Percentiles rank a stretch among this genome's conserved stretches.
phyloP scores from a whole-genome alignment of 2,888 invertebrate species.

The Melipona bicolor region DNA sequence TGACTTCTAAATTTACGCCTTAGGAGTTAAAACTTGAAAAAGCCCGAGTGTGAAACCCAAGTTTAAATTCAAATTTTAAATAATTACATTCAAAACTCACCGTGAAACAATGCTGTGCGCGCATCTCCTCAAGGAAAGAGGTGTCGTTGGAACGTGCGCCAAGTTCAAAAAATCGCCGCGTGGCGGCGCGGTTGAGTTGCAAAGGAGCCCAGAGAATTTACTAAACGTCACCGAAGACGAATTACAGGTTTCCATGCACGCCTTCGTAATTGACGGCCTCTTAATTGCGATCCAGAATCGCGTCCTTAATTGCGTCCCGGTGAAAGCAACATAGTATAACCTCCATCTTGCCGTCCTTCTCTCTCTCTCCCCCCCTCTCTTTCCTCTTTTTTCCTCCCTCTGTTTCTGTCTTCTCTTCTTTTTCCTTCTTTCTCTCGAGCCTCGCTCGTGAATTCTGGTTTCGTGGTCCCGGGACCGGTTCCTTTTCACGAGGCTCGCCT shows the following conservation, averaged over 20 bases:
- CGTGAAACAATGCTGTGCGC: too few relatives aligned
- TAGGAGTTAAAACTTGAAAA: too few relatives aligned
- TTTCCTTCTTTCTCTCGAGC: neutral
- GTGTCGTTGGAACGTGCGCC: neutral
- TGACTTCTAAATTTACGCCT: too few relatives aligned
- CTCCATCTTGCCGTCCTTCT: neutral
- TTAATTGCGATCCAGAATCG: slow-evolving; percentile 54
- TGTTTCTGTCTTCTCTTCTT: neutral
- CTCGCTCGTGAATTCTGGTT: slow-evolving; percentile 40
- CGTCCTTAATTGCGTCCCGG: slow-evolving; percentile 55
- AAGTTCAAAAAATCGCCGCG: neutral
- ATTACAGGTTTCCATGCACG: slow-evolving; percentile 40
- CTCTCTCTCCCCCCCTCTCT: neutral
- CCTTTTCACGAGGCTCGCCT: slow-evolving; percentile 28
- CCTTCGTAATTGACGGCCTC: slow-evolving; percentile 48
- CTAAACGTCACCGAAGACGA: slow-evolving; percentile 25
- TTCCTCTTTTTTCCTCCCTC: neutral
- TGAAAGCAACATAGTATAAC: slow-evolving; percentile 46
- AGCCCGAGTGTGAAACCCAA: too few relatives aligned
- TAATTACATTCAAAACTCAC: too few relatives aligned
- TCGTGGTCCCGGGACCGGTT: slow-evolving; percentile 51
- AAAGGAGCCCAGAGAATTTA: slow-evolving; percentile 8
- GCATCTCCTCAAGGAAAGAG: too few relatives aligned
- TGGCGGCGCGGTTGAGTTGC: neutral
- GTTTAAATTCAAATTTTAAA: too few relatives aligned